Base-by-base conservation (phyloP, 1,140 invertebrate genomes). In the Panulirus ornatus region DNA sequence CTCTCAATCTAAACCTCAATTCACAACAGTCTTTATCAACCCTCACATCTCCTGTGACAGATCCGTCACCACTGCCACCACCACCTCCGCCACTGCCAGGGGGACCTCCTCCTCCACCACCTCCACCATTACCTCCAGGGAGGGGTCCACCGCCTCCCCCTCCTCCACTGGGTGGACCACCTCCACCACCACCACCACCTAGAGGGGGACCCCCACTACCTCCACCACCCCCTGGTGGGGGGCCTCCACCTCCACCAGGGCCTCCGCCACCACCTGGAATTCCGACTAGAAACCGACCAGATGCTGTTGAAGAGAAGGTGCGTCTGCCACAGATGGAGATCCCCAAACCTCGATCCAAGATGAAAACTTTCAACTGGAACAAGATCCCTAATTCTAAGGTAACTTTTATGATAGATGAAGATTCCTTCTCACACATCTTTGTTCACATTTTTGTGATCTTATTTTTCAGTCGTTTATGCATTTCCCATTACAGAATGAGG, bases 291-390 rank as follows among this genome's bases (percentile, higher is more conserved):
- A 90, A 86, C 0, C 93, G 93, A 93, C 22, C 92, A 91, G 83
- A 90, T 88, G 44, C 86, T 93, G 22, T 92, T 93, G 93, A 93
- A 92, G 88, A 93, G 92, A 42, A 81, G 89, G 11, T 66, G 86
- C n/a, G 84, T 92, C 94, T 98, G 92, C 97, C 97, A 1, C 97
- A 98, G 93, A 97, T 97, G 93, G 96, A 97, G 92, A 98, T 96
- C 63, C 97, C 97, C 0, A 96, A 96, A 70, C 97, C 98, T 3
- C 97, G 97, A 94, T 95, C 96, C n/a, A 98, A 98, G 93, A 98
- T 98, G 97, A 98, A 98, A 94, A 98, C 97, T 5, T 96, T 98
- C 88, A 98, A 98, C 93, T 98, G 97, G 97, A 97, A 97, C 93
- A 98, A 98, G 94, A 98, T 98, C 93, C 97, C 97, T 3, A 96